Base-by-base conservation (phyloP, 2,888 invertebrate genomes). In the Euplexia lucipara region DNA sequence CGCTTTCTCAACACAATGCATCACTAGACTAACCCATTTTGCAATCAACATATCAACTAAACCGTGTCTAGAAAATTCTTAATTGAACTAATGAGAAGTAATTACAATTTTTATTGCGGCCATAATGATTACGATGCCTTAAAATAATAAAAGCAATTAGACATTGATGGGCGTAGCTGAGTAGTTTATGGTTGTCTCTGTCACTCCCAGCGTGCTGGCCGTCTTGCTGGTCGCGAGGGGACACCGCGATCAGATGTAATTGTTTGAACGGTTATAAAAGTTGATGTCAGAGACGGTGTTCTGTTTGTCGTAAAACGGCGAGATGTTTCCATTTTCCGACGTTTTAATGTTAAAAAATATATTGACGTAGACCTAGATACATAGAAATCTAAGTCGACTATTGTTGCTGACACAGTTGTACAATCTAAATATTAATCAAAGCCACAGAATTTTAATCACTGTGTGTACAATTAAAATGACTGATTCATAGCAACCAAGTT, bases 61-160 rank as follows among this genome's bases (percentile, higher is more conserved):
- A 91, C 91, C 94, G 94, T 94, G 88, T 94, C 94, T 95, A 94
- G 95, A 94, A 95, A 92, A 94, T 94, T 93, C 95, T 94, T 94
- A 95, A 95, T 95, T 95, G 95, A 94, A 92, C 95, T 95, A 95
- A 95, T 95, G 94, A 95, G 95, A 93, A 94, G 94, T 95, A 95
- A 95, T 95, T 94, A 95, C 94, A 95, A 94, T 93, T 95, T 95
- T 95, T 95, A 95, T 95, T 92, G 91, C 93, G 86, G 93, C 91
- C 91, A 91, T 95, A 95, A 95, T 95, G 93, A 95, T 95, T 95
- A 95, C 95, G 95, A 95, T 95, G 95, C 91, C 93, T 95, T 95
- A 95, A 95, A 95, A 95, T 95, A 95, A 95, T 95, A 95, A 95
- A 95, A 95, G 95, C 95, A 95, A 95, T 95, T 95, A 95, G 93